Percentiles rank a stretch among this genome's conserved stretches.
Evolutionary conservation across 2,797 vertebrate genomes (phyloP).

Genomic region (Cynopterus sphinx): DNA sequence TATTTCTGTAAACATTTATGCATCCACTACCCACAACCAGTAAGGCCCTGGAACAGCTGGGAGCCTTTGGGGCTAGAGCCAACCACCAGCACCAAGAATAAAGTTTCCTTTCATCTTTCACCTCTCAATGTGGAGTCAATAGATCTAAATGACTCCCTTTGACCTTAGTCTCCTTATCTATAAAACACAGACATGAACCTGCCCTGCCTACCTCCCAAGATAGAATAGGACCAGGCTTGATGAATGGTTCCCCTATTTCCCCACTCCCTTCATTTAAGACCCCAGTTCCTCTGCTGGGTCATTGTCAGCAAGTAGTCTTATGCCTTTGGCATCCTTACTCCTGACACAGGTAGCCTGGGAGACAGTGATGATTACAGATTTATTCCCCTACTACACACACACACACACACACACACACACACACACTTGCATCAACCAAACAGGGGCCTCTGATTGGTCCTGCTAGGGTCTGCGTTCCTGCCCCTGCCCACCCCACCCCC

Average conservation of each 20-base stretch:
- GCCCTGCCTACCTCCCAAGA: background rate
- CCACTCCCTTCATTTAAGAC: background rate
- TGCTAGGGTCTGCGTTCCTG: background rate
- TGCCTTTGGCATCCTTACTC: background rate
- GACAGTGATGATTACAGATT: background rate
- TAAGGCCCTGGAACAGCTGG: background rate
- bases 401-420: background rate
- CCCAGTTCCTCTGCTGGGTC: background rate
- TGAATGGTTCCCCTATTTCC: background rate
- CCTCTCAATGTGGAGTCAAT: background rate
- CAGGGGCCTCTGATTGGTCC: background rate
- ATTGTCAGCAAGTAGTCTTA: background rate
- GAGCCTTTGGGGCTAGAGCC: background rate
- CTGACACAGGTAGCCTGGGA: background rate
- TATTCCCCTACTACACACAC: background rate
- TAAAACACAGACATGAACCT: background rate
- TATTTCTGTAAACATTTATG: background rate
- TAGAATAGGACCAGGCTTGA: background rate
- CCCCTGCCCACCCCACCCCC: background rate
- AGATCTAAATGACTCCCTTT: background rate
- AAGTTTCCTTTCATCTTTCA: background rate
- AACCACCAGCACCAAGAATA: background rate
- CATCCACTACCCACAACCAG: background rate
- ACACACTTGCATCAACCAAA: background rate
- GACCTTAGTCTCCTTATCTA: background rate